Percentiles rank a stretch among this genome's conserved stretches.
Evolutionary conservation across 1,140 invertebrate species (phyloP).

Genomic region (Heliconius himera): DNA sequence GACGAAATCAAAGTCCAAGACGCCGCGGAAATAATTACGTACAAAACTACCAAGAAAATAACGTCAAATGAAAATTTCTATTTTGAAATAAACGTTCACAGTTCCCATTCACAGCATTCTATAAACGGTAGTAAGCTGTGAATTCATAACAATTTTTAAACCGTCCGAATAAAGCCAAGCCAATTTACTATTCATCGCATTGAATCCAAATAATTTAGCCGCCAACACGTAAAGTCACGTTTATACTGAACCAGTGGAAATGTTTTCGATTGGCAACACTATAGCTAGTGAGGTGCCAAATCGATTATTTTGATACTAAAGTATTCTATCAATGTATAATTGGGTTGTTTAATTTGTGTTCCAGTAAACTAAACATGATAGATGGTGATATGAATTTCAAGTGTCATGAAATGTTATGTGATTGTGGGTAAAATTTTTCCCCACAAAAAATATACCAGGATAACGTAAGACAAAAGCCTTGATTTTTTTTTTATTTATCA

Average conservation of each 20-base stretch:
- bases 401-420: not conserved
- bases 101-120: conserved; percentile 16
- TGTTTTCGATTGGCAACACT: conserved; percentile 53
- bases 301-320: conserved; percentile 8
- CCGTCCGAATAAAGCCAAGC: conserved; percentile 36
- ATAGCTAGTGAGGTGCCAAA: conserved; percentile 32
- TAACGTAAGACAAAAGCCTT: too few species aligned
- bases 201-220: conserved; percentile 59
- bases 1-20: not conserved
- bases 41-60: conserved; percentile 12
- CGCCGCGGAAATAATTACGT: not conserved
- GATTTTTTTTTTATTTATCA: too few species aligned
- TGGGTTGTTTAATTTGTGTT: not conserved
- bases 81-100: conserved; percentile 24
- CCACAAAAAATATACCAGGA: too few species aligned
- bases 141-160: conserved; percentile 40
- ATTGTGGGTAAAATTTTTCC: not conserved
- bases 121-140: conserved; percentile 22
- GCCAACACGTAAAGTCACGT: conserved; percentile 56
- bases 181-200: conserved; percentile 51
- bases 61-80: conserved; percentile 21
- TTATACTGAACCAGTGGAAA: conserved; percentile 54
- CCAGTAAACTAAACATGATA: not conserved
- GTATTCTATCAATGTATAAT: not conserved
- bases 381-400: not conserved